phyloP scores from a whole-genome alignment of 2,113 vertebrate species.

The Bungarus multicinctus region DNA sequence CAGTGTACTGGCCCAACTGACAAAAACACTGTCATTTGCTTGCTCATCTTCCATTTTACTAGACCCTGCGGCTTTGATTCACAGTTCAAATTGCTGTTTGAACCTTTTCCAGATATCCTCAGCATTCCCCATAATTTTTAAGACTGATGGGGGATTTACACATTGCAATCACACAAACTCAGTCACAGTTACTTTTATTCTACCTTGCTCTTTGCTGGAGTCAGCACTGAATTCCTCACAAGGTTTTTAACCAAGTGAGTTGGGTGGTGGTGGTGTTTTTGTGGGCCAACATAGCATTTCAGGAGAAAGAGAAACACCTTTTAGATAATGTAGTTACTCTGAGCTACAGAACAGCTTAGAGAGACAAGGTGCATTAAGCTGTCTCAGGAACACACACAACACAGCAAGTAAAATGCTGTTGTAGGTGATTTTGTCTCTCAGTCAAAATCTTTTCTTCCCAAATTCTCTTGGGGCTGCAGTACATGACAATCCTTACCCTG shows the following conservation, averaged over 20 bases:
- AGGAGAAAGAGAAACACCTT: background rate
- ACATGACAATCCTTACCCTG: background rate
- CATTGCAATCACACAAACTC: background rate
- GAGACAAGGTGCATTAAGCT: background rate
- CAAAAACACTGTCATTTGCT: constrained; percentile 29
- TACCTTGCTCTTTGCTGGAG: background rate
- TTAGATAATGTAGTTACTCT: background rate
- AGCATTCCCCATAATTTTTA: constrained; percentile 27
- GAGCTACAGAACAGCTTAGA: background rate
- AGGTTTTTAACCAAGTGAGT: background rate
- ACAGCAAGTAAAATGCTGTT: background rate
- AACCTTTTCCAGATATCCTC: constrained; percentile 44
- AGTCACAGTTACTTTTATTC: background rate
- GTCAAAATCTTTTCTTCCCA: background rate
- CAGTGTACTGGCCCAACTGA: constrained; percentile 1
- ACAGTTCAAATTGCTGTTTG: constrained; percentile 29
- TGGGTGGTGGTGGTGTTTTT: background rate
- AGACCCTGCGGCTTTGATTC: constrained; percentile 23
- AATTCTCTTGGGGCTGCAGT: background rate
- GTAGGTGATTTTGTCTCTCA: background rate
- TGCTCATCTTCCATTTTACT: constrained; percentile 25
- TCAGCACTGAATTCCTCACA: accelerated
- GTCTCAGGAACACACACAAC: background rate
- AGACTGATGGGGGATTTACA: constrained; percentile 23
- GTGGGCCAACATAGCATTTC: background rate